A percentile compares a stretch with the other conserved stretches of the same genome.
These are phyloP conservation scores for Tricholauxania praeusta DNA, from an alignment of 2,888 invertebrate species.

Conservation along the genomic window DNA sequence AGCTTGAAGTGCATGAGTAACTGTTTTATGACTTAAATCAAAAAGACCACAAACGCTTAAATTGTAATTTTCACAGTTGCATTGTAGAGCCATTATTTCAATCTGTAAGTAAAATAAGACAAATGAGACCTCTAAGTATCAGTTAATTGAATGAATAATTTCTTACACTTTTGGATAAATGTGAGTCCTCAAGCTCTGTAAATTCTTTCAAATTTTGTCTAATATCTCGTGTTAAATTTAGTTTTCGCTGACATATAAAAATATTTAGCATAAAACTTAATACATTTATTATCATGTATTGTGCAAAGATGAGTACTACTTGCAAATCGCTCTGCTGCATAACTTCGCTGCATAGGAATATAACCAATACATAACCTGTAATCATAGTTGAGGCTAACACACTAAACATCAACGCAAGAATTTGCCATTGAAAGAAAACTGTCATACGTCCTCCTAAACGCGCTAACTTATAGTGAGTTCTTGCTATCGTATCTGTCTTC, in stretches of 20 bases:
- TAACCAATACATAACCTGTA: not conserved
- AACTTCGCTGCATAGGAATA: not conserved
- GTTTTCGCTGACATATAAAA: not conserved
- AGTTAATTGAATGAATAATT: not conserved
- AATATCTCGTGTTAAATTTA: not conserved
- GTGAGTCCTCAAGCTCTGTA: not conserved
- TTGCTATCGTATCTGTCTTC: not conserved
- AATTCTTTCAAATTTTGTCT: not conserved
- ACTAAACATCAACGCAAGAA: not conserved
- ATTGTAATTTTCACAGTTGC: not conserved
- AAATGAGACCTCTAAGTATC: not conserved
- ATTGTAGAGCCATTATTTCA: not conserved
- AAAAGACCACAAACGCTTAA: not conserved
- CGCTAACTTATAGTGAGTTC: not conserved
- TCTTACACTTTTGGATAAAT: not conserved
- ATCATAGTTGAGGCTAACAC: not conserved
- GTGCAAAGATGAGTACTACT: not conserved
- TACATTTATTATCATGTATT: not conserved
- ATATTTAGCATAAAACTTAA: not conserved
- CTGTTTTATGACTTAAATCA: not conserved
- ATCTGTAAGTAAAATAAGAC: not conserved
- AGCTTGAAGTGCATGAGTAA: not conserved
- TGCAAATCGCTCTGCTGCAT: not conserved
- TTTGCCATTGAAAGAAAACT: not conserved
- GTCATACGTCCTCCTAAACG: not conserved